Conservation (phyloP, 2,113 vertebrate species). For the Onychorhynchus coronatus region DNA sequence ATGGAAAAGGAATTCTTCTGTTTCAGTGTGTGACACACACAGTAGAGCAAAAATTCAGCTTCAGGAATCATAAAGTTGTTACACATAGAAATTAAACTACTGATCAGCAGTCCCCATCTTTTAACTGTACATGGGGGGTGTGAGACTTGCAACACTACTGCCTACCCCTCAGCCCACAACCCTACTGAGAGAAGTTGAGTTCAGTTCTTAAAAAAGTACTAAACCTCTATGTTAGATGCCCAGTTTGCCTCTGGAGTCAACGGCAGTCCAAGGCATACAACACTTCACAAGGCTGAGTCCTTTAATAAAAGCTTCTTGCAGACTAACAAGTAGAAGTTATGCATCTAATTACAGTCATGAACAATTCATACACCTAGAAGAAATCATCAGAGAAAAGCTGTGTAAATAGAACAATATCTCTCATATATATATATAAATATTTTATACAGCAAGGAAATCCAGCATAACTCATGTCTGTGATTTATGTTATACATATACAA, state of each 20-base stretch:
- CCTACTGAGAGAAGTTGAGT: not conserved
- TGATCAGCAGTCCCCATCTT: no score
- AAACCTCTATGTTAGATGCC: not conserved
- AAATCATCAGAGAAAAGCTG: not conserved
- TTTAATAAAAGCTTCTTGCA: not conserved
- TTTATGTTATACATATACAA: not conserved
- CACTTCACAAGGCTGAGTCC: not conserved
- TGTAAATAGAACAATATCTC: not conserved
- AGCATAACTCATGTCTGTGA: not conserved
- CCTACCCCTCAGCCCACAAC: not conserved
- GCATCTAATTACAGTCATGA: not conserved
- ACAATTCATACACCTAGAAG: not conserved
- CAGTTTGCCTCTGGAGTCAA: not conserved
- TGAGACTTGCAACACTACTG: not conserved
- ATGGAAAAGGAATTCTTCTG: not conserved
- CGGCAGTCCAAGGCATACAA: not conserved
- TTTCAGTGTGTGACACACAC: not conserved
- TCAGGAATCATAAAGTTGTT: not conserved
- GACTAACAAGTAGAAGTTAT: not conserved
- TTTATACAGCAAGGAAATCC: not conserved
- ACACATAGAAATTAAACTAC: not conserved
- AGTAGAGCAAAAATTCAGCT: not conserved
- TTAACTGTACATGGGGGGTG: not conserved
- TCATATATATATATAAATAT: not conserved
- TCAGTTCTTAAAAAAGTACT: not conserved